These are phyloP conservation scores for Sebastes jordani DNA, from an alignment of 2,797 vertebrate species.

Conservation along the genomic window DNA sequence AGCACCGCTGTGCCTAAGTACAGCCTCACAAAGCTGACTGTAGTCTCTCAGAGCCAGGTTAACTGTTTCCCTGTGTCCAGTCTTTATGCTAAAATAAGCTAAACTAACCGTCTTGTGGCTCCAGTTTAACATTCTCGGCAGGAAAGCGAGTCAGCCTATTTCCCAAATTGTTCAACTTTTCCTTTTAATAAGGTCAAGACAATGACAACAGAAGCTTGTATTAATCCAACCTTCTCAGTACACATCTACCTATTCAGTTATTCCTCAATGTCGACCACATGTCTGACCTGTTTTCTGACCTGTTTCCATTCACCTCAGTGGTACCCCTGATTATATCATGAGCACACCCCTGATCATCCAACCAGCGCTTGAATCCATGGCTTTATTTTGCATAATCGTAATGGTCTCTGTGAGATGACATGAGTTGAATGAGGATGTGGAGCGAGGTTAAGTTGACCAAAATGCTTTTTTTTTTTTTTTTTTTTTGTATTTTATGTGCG, in stretches of 20 bases:
- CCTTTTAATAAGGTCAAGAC: constrained; percentile 21
- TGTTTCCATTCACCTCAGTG: constrained; percentile 54
- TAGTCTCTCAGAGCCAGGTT: background rate
- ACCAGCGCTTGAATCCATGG: constrained; percentile 76
- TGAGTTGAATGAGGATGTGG: constrained; percentile 72
- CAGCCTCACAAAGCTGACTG: background rate
- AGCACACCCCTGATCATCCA: constrained; percentile 49
- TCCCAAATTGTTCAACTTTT: constrained; percentile 24
- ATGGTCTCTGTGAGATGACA: constrained; percentile 88
- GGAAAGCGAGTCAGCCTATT: background rate
- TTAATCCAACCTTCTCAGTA: constrained; percentile 10
- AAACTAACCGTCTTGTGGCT: background rate
- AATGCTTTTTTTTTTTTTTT: constrained; percentile 50
- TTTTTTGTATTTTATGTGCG: constrained; percentile 55
- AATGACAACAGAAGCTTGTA: constrained; percentile 3
- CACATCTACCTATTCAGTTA: background rate
- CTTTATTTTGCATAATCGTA: constrained; percentile 84
- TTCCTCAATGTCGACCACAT: background rate
- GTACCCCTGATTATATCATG: constrained; percentile 56
- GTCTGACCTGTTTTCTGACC: constrained; percentile 17
- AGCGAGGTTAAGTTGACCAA: constrained; percentile 79
- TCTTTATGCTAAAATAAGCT: constrained; percentile 1
- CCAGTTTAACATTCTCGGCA: background rate
- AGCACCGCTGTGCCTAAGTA: background rate
- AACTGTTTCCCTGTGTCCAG: background rate